Evolutionary conservation across 2,113 vertebrate species (phyloP), one percentile per base, ranked within the genome.

Genomic region (Passer montanus): DNA sequence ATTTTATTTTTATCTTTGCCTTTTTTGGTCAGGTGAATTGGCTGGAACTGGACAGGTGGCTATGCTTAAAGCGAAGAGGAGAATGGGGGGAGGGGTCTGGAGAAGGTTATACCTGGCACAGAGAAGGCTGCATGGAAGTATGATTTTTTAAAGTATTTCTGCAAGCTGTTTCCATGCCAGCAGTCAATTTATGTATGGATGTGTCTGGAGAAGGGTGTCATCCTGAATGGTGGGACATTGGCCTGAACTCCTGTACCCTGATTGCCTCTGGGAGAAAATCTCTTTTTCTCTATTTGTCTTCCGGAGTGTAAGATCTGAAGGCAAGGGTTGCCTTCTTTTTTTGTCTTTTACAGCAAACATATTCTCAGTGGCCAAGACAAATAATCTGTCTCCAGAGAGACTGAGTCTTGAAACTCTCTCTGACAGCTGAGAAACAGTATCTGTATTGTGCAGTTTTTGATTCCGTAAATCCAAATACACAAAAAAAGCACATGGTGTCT

Each of bases 401-500:
- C 15, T 15, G 24, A 66, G 31, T 43, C 67, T 90, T 90, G n/a
- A 67, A 75, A 24, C 33, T 30, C 41, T 31, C 50, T 35, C 46
- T 77, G 64, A 53, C 13, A 73, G 17, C 55, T 80, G n/a, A 87
- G 59, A 58, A 77, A 47, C 4, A 39, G 10, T 59, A 28, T 20
- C 21, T 35, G 35, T 80, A 26, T 30, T 66, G 11, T 39, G 31
- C 5, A 20, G 30, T 24, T 73, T 91, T 87, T 69, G 59, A 39
- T 56, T 66, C 30, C 14, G 2, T 70, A 58, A 58, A 77, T 62
- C 11, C 26, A 69, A 64, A n/a, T 8, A 20, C 53, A 55, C 49
- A 20, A 59, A 85, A 49, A 58, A 19, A 41, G 4, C 21, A 41
- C 0, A 1, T 35, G 26, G 1, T 49, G 3, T 53, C 22, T 7